Evolutionary conservation across 2,797 vertebrate genomes (phyloP).

Genomic region (Gorsachius magnificus): DNA sequence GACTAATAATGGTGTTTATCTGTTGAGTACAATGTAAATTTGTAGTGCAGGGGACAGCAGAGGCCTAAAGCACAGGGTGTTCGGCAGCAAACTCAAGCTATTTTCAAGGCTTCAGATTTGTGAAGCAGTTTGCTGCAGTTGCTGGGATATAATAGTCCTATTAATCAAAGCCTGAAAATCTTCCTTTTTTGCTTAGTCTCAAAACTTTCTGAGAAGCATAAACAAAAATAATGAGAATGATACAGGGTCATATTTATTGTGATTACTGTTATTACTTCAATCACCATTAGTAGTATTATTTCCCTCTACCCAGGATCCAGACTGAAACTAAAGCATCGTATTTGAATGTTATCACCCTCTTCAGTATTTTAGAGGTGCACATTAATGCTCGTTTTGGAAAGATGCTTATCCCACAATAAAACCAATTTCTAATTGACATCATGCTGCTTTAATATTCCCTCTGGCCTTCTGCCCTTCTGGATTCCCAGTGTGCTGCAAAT

Average conservation of each 20-base stretch:
- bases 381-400: slow-evolving; percentile 6
- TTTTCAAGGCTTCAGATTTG: slow-evolving; percentile 24
- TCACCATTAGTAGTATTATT: slow-evolving; percentile 30
- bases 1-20: slow-evolving; percentile 40
- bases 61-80: neutral
- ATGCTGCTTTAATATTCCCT: slow-evolving; percentile 31
- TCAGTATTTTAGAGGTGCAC: slow-evolving; percentile 5
- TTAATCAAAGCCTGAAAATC: slow-evolving; percentile 23
- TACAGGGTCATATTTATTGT: slow-evolving; percentile 5
- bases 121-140: neutral
- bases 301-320: neutral
- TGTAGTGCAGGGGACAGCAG: neutral
- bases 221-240: neutral
- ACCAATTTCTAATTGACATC: slow-evolving; percentile 41
- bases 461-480: slow-evolving; percentile 29
- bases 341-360: slow-evolving; percentile 17
- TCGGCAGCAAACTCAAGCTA: neutral
- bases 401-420: slow-evolving; percentile 23
- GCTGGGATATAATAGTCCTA: neutral
- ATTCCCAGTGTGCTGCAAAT: slow-evolving; percentile 15
- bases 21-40: slow-evolving; percentile 46
- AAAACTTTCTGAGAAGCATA: slow-evolving; percentile 21
- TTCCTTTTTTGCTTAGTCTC: neutral
- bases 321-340: neutral
- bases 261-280: slow-evolving; percentile 17